phyloP scores from a whole-genome alignment of 2,113 vertebrate genomes.

The Lanius ludovicianus region DNA sequence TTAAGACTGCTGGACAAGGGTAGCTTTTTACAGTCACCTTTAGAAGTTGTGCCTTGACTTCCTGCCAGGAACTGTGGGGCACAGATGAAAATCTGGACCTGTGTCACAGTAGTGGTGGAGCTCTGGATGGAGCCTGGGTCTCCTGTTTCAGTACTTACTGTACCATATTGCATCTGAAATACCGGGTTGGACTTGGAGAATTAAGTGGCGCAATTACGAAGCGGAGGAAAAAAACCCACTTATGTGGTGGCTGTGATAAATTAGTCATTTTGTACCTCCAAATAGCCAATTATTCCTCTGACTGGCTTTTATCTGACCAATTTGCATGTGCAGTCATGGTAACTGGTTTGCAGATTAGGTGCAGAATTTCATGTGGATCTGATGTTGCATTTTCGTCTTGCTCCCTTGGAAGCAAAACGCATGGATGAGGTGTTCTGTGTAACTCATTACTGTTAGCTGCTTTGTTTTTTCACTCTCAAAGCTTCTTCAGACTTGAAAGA shows the following conservation, averaged over 20 bases:
- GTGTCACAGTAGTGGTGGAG: background rate
- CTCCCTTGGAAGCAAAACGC: background rate
- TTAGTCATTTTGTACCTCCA: slow-evolving; percentile 62
- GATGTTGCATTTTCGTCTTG: slow-evolving; percentile 11
- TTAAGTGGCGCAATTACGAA: slow-evolving; percentile 32
- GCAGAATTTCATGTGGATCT: slow-evolving; percentile 39
- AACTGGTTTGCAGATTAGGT: slow-evolving; percentile 59
- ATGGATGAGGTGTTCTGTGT: background rate
- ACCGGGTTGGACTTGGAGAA: background rate
- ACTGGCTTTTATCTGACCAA: slow-evolving; percentile 65
- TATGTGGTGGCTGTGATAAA: slow-evolving; percentile 54
- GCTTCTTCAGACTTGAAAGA: background rate
- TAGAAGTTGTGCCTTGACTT: background rate
- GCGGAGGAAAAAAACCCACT: background rate
- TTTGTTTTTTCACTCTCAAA: background rate
- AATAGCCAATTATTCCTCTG: slow-evolving; percentile 64
- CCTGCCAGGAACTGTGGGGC: fast-evolving
- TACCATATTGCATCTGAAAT: background rate
- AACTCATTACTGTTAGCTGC: background rate
- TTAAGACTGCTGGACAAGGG: background rate
- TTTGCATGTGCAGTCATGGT: slow-evolving; percentile 69
- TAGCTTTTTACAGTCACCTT: background rate
- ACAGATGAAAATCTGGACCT: background rate
- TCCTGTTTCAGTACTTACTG: background rate
- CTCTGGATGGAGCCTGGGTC: background rate